Percentiles rank a stretch among this genome's conserved stretches.
Conservation (phyloP, 2,797 vertebrate species). For the Parambassis ranga region DNA sequence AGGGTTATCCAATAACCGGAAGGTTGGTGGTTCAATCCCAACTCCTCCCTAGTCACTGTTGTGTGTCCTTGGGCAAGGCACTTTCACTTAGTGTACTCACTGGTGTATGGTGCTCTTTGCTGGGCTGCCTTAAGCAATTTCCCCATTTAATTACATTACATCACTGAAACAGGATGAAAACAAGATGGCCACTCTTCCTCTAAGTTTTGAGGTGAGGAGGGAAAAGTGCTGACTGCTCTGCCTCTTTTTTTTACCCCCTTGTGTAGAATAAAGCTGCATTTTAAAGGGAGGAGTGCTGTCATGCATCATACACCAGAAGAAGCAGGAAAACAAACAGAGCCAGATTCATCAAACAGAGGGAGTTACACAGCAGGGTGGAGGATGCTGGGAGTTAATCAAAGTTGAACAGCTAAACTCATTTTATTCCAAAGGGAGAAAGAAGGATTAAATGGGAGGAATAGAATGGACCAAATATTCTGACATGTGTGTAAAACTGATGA, state of each 20-base stretch:
- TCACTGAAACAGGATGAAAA: not conserved
- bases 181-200: slow-evolving; percentile 6
- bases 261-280: slow-evolving; percentile 55
- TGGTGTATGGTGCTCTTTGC: no score
- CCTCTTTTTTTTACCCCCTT: not conserved
- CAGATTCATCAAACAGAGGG: slow-evolving; percentile 61
- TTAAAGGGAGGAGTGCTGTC: slow-evolving; percentile 43
- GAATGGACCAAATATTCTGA: not conserved
- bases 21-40: no score
- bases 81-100: slow-evolving; percentile 34
- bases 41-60: no score
- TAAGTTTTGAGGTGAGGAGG: slow-evolving; percentile 17
- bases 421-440: slow-evolving; percentile 29
- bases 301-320: slow-evolving; percentile 55
- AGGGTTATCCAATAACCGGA: no score
- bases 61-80: no score
- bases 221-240: not conserved
- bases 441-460: not conserved
- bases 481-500: not conserved
- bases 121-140: no score
- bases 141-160: no score
- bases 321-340: slow-evolving; percentile 54
- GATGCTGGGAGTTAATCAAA: slow-evolving; percentile 63
- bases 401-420: slow-evolving; percentile 46
- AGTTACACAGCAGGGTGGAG: slow-evolving; percentile 39